Evolutionary conservation across 2,797 vertebrate genomes (phyloP).

Genomic region (Aplochiton taeniatus): DNA sequence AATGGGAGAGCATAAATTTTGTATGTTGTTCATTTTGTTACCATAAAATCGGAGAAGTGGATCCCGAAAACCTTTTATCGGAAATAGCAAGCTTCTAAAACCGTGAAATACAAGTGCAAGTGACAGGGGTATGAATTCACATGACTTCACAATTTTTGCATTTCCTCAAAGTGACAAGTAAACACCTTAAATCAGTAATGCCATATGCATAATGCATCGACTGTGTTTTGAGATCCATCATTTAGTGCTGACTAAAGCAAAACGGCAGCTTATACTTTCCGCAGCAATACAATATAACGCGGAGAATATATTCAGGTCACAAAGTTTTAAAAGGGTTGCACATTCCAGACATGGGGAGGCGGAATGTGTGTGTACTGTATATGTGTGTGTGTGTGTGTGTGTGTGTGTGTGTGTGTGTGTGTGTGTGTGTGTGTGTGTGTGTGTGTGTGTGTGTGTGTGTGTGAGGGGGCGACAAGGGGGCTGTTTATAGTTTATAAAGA

Average conservation of each 20-base stretch:
- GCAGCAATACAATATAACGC: conserved; percentile 84
- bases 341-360: conserved; percentile 43
- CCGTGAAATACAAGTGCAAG: conserved; percentile 87
- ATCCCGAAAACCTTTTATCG: conserved; percentile 93
- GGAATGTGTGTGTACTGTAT: conserved; percentile 8
- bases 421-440: conserved; percentile 3
- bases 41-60: conserved; percentile 80
- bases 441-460: conserved; percentile 36
- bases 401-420: conserved; percentile 64
- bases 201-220: conserved; percentile 99
- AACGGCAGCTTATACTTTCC: conserved; percentile 84
- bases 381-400: conserved; percentile 61
- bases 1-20: conserved; percentile 79
- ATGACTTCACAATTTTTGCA: conserved; percentile 96
- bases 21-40: conserved; percentile 84
- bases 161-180: conserved; percentile 99
- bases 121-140: conserved; percentile 93
- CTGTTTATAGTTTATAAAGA: conserved; percentile 69
- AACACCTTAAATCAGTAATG: conserved; percentile 99
- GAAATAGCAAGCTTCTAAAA: conserved; percentile 81
- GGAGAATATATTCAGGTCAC: conserved; percentile 92
- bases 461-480: conserved; percentile 67
- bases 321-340: conserved; percentile 83
- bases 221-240: conserved; percentile 99
- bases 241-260: conserved; percentile 95